Conservation (phyloP, 2,113 vertebrate genomes). For the Actenoides hombroni region DNA sequence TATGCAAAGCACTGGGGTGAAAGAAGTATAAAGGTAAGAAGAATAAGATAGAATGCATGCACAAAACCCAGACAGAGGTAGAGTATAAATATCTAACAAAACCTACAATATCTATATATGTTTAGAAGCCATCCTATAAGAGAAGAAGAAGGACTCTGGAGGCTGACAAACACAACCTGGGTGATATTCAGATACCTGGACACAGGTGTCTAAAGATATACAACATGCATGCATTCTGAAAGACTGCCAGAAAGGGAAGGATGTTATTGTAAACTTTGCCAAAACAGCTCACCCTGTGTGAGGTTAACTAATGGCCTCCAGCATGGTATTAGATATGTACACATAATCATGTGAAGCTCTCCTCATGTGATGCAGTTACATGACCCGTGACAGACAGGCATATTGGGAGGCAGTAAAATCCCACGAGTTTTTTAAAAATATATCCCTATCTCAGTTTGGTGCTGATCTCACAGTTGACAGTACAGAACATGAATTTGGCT, state of each 20-base stretch:
- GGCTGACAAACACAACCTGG: rapidly evolving
- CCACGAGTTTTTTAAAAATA: not conserved
- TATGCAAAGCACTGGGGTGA: not conserved
- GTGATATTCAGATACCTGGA: not conserved
- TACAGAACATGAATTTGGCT: not conserved
- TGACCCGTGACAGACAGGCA: not conserved
- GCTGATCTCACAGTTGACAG: not conserved
- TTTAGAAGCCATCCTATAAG: not conserved
- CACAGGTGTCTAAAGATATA: not conserved
- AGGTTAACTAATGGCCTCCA: not conserved
- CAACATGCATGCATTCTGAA: not conserved
- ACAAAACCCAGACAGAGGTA: not conserved
- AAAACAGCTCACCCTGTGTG: not conserved
- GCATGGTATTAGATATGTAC: not conserved
- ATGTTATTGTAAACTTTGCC: not conserved
- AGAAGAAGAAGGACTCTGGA: not conserved
- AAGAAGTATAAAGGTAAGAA: not conserved
- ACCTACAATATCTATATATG: not conserved
- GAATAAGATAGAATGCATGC: not conserved
- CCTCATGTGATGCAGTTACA: not conserved
- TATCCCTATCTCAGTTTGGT: not conserved
- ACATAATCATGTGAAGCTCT: not conserved
- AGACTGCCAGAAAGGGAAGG: not conserved
- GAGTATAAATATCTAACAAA: not conserved
- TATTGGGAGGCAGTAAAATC: not conserved